Percentiles rank a stretch among this genome's conserved stretches.
Conservation (phyloP, 2,888 invertebrate species). For the Luffia ferchaultella region DNA sequence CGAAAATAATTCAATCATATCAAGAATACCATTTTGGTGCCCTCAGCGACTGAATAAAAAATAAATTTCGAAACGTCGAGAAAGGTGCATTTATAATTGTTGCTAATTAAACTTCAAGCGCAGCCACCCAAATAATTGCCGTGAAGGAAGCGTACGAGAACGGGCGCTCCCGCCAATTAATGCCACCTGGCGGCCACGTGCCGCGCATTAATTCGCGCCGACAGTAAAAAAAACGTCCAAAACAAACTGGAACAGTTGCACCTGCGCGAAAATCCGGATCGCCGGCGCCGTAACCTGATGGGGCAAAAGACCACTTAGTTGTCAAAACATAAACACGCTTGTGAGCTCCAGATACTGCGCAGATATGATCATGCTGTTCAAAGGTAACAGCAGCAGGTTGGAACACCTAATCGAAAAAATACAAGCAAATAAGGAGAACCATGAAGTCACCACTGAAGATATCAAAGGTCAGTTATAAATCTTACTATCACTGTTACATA, state of each 20-base stretch:
- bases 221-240: conserved; percentile 52
- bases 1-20: too few relatives aligned
- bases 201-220: conserved; percentile 53
- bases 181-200: conserved; percentile 56
- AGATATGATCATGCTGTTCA: conserved; percentile 79
- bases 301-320: too few relatives aligned
- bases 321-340: background rate
- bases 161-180: conserved; percentile 50
- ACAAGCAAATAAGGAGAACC: conserved; percentile 83
- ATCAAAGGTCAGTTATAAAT: conserved; percentile 54
- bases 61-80: conserved; percentile 19
- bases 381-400: conserved; percentile 84
- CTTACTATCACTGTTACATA: too few relatives aligned
- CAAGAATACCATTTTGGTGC: too few relatives aligned
- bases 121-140: conserved; percentile 56
- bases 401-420: conserved; percentile 88
- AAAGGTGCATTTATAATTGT: conserved; percentile 40
- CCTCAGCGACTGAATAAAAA: background rate
- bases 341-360: background rate
- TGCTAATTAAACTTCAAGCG: conserved; percentile 39
- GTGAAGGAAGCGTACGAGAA: conserved; percentile 41
- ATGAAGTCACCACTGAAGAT: conserved; percentile 59
- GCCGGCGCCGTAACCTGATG: conserved; percentile 17
- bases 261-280: conserved; percentile 38
- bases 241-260: conserved; percentile 57